These are phyloP conservation scores for Azemiops feae DNA, from an alignment of 2,113 vertebrate species.

Conservation along the genomic window DNA sequence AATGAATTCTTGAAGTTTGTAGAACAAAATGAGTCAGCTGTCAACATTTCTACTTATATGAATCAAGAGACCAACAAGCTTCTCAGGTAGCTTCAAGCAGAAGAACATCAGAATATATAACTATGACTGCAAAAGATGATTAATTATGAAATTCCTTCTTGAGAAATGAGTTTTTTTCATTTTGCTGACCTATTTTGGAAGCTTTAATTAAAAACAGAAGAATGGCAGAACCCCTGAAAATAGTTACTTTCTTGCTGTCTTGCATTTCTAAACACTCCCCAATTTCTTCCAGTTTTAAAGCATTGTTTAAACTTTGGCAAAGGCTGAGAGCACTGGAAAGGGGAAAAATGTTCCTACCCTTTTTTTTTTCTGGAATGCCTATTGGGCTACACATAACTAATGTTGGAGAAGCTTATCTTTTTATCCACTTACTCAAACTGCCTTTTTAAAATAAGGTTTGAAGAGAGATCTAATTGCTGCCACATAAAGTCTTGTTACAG, in stretches of 20 bases:
- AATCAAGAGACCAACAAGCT: slow-evolving; percentile 94
- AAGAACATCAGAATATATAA: not conserved
- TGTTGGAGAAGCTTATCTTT: too few species aligned
- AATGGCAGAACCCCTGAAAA: not conserved
- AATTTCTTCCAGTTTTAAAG: not conserved
- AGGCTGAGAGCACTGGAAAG: not conserved
- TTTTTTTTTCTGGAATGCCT: too few species aligned
- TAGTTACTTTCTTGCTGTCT: too few species aligned
- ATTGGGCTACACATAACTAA: too few species aligned
- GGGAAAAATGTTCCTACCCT: too few species aligned
- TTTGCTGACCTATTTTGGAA: not conserved
- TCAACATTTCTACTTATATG: slow-evolving; percentile 87
- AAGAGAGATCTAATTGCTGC: too few species aligned
- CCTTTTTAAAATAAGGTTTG: too few species aligned
- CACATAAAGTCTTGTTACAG: too few species aligned
- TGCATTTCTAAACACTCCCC: not conserved
- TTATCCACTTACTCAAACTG: too few species aligned
- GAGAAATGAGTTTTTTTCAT: not conserved
- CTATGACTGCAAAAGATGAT: not conserved
- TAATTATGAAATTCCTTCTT: not conserved
- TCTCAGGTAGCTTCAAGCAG: slow-evolving; percentile 77
- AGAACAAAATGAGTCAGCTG: slow-evolving; percentile 90
- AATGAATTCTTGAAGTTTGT: slow-evolving; percentile 93
- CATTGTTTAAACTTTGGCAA: not conserved
- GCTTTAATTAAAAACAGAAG: not conserved